Conservation (phyloP, 1,140 invertebrate species). For the Zaprionus davidi region DNA sequence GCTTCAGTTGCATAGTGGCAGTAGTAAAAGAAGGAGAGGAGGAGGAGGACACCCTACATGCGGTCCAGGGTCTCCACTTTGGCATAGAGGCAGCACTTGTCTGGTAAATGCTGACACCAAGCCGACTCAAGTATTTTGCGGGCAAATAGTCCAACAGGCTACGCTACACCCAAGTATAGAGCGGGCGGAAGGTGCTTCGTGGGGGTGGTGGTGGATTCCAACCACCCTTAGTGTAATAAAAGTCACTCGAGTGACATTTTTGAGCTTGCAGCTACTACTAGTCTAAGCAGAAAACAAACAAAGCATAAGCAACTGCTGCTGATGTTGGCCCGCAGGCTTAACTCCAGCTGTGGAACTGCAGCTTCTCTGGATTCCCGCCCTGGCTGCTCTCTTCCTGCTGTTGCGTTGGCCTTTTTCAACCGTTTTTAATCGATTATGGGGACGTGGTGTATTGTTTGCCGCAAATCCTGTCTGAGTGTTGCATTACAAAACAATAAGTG, state of each 20-base stretch:
- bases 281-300: constrained; percentile 71
- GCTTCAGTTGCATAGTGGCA: constrained; percentile 50
- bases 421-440: constrained; percentile 76
- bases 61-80: constrained; percentile 19
- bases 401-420: constrained; percentile 58
- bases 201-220: neutral
- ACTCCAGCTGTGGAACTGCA: neutral
- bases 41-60: constrained; percentile 9
- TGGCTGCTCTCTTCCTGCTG: neutral
- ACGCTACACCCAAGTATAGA: too few species aligned
- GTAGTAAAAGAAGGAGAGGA: constrained; percentile 24
- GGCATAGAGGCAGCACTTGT: constrained; percentile 51
- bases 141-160: constrained; percentile 67
- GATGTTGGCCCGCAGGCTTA: constrained; percentile 6
- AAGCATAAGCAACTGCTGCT: constrained; percentile 55
- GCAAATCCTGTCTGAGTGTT: constrained; percentile 80
- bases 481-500: constrained; percentile 54
- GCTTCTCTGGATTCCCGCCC: neutral
- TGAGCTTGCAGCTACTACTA: constrained; percentile 65
- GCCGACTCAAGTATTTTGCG: constrained; percentile 76
- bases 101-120: constrained; percentile 81
- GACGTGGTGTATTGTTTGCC: constrained; percentile 41
- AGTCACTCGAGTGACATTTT: constrained; percentile 81
- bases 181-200: neutral
- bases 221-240: constrained; percentile 58